These are phyloP conservation scores for Galaxea fascicularis DNA, from an alignment of 92 coral and sea anemone genomes.

Conservation along the genomic window DNA sequence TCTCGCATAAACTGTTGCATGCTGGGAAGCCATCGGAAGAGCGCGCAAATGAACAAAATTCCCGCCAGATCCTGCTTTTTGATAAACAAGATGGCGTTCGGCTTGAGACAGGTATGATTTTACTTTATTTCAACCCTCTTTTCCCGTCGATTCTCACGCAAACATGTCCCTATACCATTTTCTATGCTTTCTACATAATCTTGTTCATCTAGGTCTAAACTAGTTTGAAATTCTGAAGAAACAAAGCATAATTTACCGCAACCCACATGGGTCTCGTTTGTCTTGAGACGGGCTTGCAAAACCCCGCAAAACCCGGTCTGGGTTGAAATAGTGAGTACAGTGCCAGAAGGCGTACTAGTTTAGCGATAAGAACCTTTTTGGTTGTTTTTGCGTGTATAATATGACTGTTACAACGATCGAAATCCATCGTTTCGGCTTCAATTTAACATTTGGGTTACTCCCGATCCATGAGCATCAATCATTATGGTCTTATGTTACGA, in stretches of 20 bases:
- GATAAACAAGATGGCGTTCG: constrained; percentile 19
- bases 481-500: not conserved
- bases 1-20: no score
- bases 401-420: not conserved
- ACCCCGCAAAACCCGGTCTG: not conserved
- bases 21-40: constrained; percentile 10
- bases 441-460: no score
- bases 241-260: not conserved
- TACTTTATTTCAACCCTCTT: not conserved
- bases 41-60: constrained; percentile 9
- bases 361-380: not conserved
- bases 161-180: not conserved
- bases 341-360: not conserved
- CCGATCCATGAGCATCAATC: no score
- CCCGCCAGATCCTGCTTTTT: not conserved
- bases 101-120: not conserved
- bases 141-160: not conserved
- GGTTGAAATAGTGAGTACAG: not conserved
- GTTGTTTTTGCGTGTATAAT: not conserved
- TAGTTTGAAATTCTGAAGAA: not conserved
- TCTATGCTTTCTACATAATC: not conserved
- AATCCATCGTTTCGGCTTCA: not conserved
- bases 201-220: not conserved
- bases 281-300: not conserved
- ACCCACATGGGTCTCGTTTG: not conserved